Base-by-base conservation (phyloP, 2,113 vertebrate species). In the Cynocephalus volans region DNA sequence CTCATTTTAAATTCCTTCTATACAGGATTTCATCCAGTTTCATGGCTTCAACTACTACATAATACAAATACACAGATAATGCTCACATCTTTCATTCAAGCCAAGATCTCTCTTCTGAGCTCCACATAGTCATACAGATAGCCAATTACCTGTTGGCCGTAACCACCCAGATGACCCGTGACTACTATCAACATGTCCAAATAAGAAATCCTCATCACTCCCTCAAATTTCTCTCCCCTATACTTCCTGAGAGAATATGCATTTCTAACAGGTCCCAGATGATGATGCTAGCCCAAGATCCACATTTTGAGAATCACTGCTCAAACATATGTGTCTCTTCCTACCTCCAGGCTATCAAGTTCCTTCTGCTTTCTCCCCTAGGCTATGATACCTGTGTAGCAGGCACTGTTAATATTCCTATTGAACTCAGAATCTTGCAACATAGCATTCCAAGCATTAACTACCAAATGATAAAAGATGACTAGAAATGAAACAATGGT, bases 361-460 rank as follows among this genome's bases (percentile, higher is more conserved):
- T 87, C 64, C 45, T 94, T 50, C 33, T 82, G 33, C 67, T 41
- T n/a, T 33, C 23, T 69, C 48, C 56, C 48, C 56, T 70, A 76
- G 28, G 58, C 52, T 69, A 80, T 2, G 21, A 3, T 67, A 67
- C 45, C 69, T 88, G 23, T 41, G 7, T 41, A 85, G 77, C 45
- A 88, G 9, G 48, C 31, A 85, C 1, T 83, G 9, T 52, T 79
- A 90, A 15, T 90, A 91, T 85, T 96, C 7, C 12, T 70, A 95
- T 1, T 96, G 28, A 95, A 91, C 13, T 75, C 84, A 87, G 9
- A 84, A 79, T 76, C 28, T 14, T 96, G 54, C 70, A 89, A 94
- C 12, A 70, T 0, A 94, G 8, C 77, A 84, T 85, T 65, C 50
- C 72, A 90, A 88, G 18, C 13, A 92, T 52, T 85, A 88, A 54